Evolutionary conservation across 2,888 invertebrate genomes (phyloP).

Genomic region (Heliconius erato): DNA sequence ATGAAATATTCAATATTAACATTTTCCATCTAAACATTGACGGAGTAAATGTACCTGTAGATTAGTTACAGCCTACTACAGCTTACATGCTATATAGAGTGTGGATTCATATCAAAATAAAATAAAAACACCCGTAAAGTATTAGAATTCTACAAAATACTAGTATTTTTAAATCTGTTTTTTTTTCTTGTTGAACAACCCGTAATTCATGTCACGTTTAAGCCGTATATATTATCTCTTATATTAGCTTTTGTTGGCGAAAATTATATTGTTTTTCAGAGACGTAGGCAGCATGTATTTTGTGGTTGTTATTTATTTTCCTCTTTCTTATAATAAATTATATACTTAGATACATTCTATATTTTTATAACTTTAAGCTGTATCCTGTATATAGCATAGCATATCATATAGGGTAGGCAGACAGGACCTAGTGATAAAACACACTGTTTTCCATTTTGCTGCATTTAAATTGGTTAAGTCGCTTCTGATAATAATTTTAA

Average conservation of each 20-base stretch:
- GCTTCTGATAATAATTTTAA: no score
- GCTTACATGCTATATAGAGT: background rate
- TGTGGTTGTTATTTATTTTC: background rate
- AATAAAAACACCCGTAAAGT: background rate
- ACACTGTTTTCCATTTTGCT: no score
- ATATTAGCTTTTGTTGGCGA: background rate
- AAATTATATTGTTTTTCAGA: background rate
- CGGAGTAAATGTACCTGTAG: background rate
- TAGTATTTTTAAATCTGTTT: background rate
- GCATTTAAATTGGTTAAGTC: no score
- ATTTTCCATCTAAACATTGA: no score
- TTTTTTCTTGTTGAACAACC: background rate
- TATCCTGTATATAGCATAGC: no score
- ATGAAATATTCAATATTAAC: no score
- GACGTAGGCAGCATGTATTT: background rate
- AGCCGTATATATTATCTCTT: background rate
- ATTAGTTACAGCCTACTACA: background rate
- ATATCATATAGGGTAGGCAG: no score
- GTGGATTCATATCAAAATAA: background rate
- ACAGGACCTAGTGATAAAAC: no score
- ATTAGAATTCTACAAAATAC: no score
- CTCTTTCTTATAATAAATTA: background rate
- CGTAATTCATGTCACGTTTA: constrained; percentile 3
- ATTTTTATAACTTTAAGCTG: background rate
- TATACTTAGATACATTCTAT: background rate